Evolutionary conservation across 1,140 invertebrate species (phyloP).

Genomic region (Armadillidium nasatum): DNA sequence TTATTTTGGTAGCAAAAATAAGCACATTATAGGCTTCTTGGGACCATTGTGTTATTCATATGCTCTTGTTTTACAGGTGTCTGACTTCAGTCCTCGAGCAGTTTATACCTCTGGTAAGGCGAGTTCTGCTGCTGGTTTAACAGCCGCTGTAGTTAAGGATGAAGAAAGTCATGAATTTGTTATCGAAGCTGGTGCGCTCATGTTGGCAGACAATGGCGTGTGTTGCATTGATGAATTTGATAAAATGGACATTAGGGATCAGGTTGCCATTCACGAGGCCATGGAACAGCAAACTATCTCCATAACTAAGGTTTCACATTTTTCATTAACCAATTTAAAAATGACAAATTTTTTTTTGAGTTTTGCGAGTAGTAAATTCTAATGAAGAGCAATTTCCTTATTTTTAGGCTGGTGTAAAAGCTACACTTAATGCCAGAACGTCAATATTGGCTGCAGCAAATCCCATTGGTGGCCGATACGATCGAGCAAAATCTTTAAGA

Average conservation of each 20-base stretch:
- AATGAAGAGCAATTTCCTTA: not conserved
- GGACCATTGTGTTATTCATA: not conserved
- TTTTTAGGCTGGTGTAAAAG: conserved; percentile 83
- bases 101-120: conserved; percentile 99
- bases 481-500: conserved; percentile 86
- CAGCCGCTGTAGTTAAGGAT: conserved; percentile 93
- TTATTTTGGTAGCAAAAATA: not conserved
- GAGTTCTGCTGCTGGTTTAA: conserved; percentile 93
- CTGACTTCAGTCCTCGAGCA: conserved; percentile 90
- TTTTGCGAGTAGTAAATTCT: conserved; percentile 9
- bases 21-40: not conserved
- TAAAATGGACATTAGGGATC: conserved; percentile 97
- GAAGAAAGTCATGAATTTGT: conserved; percentile 98
- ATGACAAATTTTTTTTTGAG: conserved; percentile 27
- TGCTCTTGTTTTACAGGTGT: conserved; percentile 57
- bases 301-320: conserved; percentile 69
- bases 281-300: conserved; percentile 99
- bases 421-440: conserved; percentile 94
- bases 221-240: conserved; percentile 99
- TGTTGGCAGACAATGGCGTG: conserved; percentile 98
- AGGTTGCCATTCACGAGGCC: conserved; percentile 98
- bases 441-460: conserved; percentile 98
- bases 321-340: no score
- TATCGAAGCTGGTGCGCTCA: conserved; percentile 97
- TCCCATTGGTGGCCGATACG: conserved; percentile 92